Percentiles rank a stretch among this genome's conserved stretches.
Conservation (phyloP, 2,113 vertebrate species). For the Passer montanus region DNA sequence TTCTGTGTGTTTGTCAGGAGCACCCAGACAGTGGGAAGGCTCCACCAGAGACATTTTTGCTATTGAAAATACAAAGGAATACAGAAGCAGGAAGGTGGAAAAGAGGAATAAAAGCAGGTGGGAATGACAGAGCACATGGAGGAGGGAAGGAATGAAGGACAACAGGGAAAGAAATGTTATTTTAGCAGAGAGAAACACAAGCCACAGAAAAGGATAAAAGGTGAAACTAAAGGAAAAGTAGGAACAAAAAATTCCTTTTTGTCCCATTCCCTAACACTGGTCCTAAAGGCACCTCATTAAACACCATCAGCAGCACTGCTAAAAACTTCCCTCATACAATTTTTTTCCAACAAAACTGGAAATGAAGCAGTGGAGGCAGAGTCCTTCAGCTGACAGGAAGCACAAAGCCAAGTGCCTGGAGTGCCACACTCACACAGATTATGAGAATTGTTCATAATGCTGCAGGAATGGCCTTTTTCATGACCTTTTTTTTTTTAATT, state of each 20-base stretch:
- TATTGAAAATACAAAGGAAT: background rate
- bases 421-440: background rate
- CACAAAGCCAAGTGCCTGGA: background rate
- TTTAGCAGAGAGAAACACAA: background rate
- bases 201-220: background rate
- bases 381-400: background rate
- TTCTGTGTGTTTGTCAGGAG: background rate
- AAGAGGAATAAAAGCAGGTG: background rate
- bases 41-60: background rate
- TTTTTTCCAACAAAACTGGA: background rate
- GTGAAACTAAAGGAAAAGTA: background rate
- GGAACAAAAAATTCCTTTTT: background rate
- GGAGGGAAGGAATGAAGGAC: background rate
- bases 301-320: background rate
- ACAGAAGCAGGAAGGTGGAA: slow-evolving; percentile 6
- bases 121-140: background rate
- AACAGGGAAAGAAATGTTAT: background rate
- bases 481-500: accelerated
- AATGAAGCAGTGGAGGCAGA: background rate
- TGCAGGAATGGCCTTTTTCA: background rate
- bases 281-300: background rate
- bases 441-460: background rate
- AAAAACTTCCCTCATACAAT: accelerated
- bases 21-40: background rate
- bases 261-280: background rate